Conservation (phyloP, 1,140 invertebrate species). For the Drepana arcuata region DNA sequence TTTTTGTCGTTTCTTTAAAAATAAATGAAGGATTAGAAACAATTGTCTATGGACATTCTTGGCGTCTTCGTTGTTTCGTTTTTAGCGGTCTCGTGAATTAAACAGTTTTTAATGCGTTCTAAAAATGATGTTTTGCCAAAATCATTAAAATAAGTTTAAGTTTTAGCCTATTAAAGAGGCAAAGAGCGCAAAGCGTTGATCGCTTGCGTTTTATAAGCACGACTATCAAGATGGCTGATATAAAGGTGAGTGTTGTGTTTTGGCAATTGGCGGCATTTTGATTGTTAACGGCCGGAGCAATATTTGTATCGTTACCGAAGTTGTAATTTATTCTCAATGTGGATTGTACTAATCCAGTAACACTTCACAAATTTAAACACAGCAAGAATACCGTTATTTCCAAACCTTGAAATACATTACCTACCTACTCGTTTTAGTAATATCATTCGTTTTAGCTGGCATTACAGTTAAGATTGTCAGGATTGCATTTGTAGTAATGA, state of each 20-base stretch:
- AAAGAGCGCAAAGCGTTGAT: slow-evolving; percentile 43
- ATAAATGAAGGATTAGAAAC: slow-evolving; percentile 7
- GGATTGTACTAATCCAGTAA: too few species aligned
- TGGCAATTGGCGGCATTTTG: slow-evolving; percentile 64
- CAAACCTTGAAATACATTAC: too few species aligned
- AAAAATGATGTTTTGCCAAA: slow-evolving; percentile 49
- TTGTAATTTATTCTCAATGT: slow-evolving; percentile 3
- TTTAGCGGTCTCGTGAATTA: slow-evolving; percentile 29
- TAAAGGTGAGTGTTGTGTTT: slow-evolving; percentile 48
- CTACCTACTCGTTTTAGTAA: too few species aligned
- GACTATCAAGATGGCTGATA: slow-evolving; percentile 64
- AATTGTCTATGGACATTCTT: slow-evolving; percentile 29
- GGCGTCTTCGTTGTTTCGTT: slow-evolving; percentile 47
- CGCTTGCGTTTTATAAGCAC: slow-evolving; percentile 39
- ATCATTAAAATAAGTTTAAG: slow-evolving; percentile 21
- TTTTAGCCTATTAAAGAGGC: slow-evolving; percentile 39
- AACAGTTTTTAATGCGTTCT: slow-evolving; percentile 18
- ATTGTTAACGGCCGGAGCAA: slow-evolving; percentile 54
- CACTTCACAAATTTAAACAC: too few species aligned
- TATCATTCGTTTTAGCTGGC: too few species aligned
- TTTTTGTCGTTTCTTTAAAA: slow-evolving; percentile 4
- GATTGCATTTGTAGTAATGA: too few species aligned
- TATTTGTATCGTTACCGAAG: slow-evolving; percentile 28
- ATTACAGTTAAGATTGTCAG: too few species aligned
- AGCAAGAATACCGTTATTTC: too few species aligned